A percentile compares a stretch with the other conserved stretches of the same genome.
Evolutionary conservation across 2,113 vertebrate genomes (phyloP).

Genomic region (Ochotona curzoniae): DNA sequence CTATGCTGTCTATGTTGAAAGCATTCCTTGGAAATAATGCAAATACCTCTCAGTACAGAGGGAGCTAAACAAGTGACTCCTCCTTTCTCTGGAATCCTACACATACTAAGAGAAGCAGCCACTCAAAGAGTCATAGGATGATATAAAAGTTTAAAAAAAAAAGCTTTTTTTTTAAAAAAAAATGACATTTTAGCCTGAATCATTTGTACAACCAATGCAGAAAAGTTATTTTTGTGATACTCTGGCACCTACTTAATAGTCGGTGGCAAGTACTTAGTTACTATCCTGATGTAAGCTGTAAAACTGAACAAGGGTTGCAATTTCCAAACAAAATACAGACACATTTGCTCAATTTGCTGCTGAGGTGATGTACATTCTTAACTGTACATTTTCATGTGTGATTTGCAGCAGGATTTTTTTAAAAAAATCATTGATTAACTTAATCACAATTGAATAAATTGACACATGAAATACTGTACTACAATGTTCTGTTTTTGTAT

Average conservation of each 20-base stretch:
- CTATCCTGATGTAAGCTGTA: background rate
- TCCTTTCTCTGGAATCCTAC: background rate
- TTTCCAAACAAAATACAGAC: constrained; percentile 29
- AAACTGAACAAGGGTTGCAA: background rate
- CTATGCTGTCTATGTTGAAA: background rate
- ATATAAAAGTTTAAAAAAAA: background rate
- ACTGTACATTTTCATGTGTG: constrained; percentile 1
- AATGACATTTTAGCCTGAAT: background rate
- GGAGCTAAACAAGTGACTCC: background rate
- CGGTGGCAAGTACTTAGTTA: background rate
- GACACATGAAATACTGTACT: background rate
- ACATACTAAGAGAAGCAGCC: background rate
- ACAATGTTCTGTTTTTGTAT: background rate
- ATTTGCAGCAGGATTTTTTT: background rate
- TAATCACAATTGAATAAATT: background rate
- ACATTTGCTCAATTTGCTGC: background rate
- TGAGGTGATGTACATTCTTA: background rate
- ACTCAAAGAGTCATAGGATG: background rate
- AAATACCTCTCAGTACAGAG: background rate
- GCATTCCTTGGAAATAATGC: background rate
- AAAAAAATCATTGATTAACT: background rate
- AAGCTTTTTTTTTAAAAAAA: background rate
- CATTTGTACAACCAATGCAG: background rate
- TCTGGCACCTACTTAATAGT: background rate
- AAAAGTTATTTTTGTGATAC: background rate